Conservation (phyloP, 2,113 vertebrate species). For the Pycnonotus jocosus region DNA sequence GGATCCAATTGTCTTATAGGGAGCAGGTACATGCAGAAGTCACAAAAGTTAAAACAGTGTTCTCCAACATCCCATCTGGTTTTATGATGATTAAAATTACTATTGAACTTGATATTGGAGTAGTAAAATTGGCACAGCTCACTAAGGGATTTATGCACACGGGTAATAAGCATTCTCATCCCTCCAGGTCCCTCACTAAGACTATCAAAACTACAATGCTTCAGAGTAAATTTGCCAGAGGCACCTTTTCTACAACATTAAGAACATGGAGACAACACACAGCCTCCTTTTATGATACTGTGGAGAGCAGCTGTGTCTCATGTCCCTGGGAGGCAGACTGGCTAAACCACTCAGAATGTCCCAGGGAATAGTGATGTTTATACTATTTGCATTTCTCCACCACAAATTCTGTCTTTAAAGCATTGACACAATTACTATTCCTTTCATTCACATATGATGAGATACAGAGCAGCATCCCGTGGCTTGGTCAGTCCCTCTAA, state of each 20-base stretch:
- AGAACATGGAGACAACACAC: not conserved
- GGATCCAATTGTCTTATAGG: not conserved
- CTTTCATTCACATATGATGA: not conserved
- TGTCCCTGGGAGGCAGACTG: not conserved
- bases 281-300: not conserved
- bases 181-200: not conserved
- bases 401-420: not conserved
- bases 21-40: not conserved
- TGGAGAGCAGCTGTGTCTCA: not conserved
- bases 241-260: not conserved
- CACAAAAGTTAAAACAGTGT: not conserved
- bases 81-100: slow-evolving; percentile 31
- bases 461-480: not conserved
- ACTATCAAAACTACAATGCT: not conserved
- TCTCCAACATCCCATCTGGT: not conserved
- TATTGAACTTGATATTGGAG: not conserved
- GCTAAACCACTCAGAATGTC: not conserved
- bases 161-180: not conserved
- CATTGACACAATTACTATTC: not conserved
- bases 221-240: not conserved
- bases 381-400: not conserved
- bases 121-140: not conserved
- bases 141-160: not conserved
- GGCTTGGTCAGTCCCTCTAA: not conserved
- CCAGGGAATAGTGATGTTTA: not conserved